These are phyloP conservation scores for Phrynocephalus guinanensis DNA, from an alignment of 2,797 vertebrate genomes.

Conservation along the genomic window DNA sequence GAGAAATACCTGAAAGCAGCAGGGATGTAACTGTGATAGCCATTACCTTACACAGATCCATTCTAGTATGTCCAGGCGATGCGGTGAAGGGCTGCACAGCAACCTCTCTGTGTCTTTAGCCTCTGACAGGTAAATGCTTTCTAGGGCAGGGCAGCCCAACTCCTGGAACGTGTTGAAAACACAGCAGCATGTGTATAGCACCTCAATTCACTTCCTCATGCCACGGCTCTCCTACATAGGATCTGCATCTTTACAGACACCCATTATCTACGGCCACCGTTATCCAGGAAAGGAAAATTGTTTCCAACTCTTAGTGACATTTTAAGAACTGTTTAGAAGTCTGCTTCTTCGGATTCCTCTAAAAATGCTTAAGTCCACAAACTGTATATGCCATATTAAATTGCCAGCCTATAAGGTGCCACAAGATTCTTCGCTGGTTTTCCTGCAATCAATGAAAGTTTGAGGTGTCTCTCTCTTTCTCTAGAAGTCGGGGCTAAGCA, in stretches of 20 bases:
- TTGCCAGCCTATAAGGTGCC: no score
- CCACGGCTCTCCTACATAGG: no score
- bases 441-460: no score
- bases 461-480: no score
- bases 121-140: conserved; percentile 82
- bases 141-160: conserved; percentile 81
- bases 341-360: no score
- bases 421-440: no score
- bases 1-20: neutral
- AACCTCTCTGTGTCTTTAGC: conserved; percentile 81
- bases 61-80: conserved; percentile 84
- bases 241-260: neutral
- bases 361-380: no score
- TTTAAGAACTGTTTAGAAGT: neutral
- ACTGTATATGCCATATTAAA: no score
- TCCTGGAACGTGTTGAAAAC: conserved; percentile 65
- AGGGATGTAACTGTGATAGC: neutral
- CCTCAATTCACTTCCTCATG: conserved; percentile 1
- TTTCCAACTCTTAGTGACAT: neutral
- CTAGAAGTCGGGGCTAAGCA: no score
- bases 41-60: conserved; percentile 86
- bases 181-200: neutral
- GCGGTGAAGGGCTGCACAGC: conserved; percentile 83
- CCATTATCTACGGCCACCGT: neutral
- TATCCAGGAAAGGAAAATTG: neutral